Conservation (phyloP, 2,113 vertebrate species). For the Coptodon bakossiorum region DNA sequence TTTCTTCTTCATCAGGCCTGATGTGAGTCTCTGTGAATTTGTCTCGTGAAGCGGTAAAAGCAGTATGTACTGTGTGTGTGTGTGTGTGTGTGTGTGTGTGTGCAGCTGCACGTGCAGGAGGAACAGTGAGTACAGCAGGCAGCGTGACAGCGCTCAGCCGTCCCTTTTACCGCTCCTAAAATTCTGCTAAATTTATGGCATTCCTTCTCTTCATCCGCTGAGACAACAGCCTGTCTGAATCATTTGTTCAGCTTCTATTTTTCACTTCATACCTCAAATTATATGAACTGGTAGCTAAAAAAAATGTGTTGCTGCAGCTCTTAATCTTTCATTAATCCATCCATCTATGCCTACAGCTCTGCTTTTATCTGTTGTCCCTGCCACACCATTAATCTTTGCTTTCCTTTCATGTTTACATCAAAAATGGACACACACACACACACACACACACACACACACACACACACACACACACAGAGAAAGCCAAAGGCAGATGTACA, state of each 20-base stretch:
- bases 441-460: background rate
- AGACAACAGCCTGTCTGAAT: background rate
- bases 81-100: background rate
- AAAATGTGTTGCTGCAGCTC: background rate
- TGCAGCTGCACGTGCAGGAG: background rate
- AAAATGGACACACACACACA: background rate
- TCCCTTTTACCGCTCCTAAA: background rate
- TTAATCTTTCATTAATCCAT: background rate
- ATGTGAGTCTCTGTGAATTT: background rate
- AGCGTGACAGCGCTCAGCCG: background rate
- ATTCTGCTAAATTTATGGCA: background rate
- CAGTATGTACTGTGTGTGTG: background rate
- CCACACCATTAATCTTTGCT: background rate
- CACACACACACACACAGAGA: background rate
- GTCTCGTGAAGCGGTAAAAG: background rate
- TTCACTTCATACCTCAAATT: background rate
- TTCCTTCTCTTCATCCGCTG: background rate
- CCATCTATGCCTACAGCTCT: background rate
- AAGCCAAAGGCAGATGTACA: background rate
- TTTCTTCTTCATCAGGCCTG: background rate
- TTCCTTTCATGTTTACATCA: constrained; percentile 33
- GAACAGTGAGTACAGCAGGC: constrained; percentile 6
- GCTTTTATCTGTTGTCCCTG: background rate
- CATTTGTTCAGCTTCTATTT: background rate
- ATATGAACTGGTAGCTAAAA: background rate